Conservation (phyloP, 2,113 vertebrate genomes). For the Numenius arquata region DNA sequence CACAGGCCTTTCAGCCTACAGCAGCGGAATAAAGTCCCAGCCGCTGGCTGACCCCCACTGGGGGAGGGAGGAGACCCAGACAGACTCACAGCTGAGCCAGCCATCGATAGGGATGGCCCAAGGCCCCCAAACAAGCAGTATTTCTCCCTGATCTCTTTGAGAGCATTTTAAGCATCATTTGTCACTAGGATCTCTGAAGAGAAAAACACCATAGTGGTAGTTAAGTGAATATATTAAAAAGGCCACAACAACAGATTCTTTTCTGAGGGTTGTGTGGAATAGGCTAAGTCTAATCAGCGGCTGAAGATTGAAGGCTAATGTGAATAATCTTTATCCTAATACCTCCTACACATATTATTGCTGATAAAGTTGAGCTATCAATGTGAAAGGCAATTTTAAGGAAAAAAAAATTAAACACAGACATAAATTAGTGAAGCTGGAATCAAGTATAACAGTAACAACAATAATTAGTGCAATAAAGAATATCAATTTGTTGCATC, state of each 20-base stretch:
- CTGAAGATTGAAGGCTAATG: not conserved
- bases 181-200: not conserved
- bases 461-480: not conserved
- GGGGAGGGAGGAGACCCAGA: not conserved
- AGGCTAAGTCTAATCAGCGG: not conserved
- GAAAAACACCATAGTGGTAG: not conserved
- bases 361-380: not conserved
- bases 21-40: not conserved
- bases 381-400: not conserved
- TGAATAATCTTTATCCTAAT: not conserved
- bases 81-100: not conserved
- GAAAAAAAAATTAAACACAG: not conserved
- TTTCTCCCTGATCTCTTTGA: not conserved
- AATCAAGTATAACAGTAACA: not conserved
- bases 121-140: not conserved
- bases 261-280: not conserved
- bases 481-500: not conserved
- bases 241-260: not conserved
- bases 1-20: not conserved
- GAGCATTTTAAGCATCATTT: not conserved
- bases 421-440: not conserved
- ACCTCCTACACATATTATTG: not conserved
- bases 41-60: not conserved
- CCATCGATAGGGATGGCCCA: accelerated
- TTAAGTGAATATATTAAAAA: not conserved